Evolutionary conservation across 2,113 vertebrate species (phyloP).

Genomic region (Tursiops truncatus): DNA sequence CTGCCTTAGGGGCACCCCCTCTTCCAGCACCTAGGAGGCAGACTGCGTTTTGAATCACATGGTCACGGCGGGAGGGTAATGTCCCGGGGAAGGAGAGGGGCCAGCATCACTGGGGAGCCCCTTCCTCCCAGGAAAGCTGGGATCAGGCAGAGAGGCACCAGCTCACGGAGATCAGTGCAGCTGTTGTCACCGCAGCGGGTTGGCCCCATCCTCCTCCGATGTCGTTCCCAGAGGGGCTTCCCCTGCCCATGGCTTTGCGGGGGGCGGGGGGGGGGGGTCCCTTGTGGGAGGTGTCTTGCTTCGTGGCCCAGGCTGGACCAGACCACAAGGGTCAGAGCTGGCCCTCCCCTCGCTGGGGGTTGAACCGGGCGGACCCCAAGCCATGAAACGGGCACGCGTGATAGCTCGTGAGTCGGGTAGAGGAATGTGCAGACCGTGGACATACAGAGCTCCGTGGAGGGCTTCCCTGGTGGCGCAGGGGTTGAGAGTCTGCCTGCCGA

Average conservation of each 20-base stretch:
- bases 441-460: accelerated
- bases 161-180: accelerated
- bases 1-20: background rate
- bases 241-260: background rate
- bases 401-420: accelerated
- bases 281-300: background rate
- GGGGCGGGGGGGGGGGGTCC: background rate
- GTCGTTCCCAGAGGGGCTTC: no score
- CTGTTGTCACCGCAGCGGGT: accelerated
- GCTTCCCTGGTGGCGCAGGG: no score
- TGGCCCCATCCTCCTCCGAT: accelerated
- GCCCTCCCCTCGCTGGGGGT: accelerated
- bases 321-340: background rate
- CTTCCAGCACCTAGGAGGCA: accelerated
- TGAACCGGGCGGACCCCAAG: accelerated
- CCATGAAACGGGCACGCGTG: accelerated
- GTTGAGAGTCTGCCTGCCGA: no score
- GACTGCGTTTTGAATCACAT: accelerated
- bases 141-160: background rate
- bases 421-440: accelerated
- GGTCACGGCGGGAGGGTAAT: accelerated
- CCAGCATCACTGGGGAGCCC: accelerated
- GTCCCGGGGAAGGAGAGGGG: accelerated
- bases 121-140: no score
- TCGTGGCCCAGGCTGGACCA: background rate